Evolutionary conservation across 2,113 vertebrate species (phyloP).

Genomic region (Sminthopsis crassicaudata): DNA sequence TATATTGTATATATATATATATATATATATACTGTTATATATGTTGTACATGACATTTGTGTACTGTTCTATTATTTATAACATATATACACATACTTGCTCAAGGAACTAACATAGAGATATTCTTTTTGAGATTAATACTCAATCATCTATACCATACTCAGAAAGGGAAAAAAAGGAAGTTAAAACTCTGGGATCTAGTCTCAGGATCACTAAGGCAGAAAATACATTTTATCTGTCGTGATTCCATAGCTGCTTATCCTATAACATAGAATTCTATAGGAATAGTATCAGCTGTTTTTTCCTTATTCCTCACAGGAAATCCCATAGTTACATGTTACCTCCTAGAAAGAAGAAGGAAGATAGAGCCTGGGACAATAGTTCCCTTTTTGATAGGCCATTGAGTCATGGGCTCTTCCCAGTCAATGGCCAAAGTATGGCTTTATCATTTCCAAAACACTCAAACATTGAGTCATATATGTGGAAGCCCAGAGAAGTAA

Average conservation of each 20-base stretch:
- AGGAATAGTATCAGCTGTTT: no score
- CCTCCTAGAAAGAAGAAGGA: not conserved
- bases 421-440: not conserved
- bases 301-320: not conserved
- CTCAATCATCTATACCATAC: not conserved
- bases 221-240: not conserved
- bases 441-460: not conserved
- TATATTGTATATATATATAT: not conserved
- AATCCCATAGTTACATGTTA: not conserved
- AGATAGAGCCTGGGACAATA: not conserved
- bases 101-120: not conserved
- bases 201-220: not conserved
- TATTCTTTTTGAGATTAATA: not conserved
- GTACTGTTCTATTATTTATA: not conserved
- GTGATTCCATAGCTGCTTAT: not conserved
- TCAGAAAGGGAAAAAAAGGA: constrained; percentile 8
- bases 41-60: not conserved
- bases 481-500: not conserved
- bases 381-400: not conserved
- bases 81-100: not conserved
- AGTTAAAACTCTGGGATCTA: not conserved
- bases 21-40: not conserved
- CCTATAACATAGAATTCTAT: no score
- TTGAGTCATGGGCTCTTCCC: not conserved
- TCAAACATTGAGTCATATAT: not conserved